Evolutionary conservation across 1,140 invertebrate species (phyloP), one percentile per base, ranked within the genome.

Genomic region (Elysia chlorotica): DNA sequence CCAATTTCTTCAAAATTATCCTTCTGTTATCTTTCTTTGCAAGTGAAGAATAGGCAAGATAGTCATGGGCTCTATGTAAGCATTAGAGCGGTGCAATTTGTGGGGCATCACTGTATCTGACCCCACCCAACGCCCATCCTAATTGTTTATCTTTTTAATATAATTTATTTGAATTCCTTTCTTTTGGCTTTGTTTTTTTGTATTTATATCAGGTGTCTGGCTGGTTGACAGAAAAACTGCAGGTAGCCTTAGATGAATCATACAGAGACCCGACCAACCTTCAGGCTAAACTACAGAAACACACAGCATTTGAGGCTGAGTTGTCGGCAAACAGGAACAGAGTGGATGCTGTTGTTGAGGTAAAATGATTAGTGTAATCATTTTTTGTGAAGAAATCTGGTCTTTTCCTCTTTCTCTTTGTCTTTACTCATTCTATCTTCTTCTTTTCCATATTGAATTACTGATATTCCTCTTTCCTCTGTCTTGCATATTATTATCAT

Each of bases 151-250:
- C n/a, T n/a, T n/a, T n/a, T n/a, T n/a, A n/a, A n/a, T n/a, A n/a
- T n/a, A n/a, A 23, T 59, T 59, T 59, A 30, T 59, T 23, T 59
- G 25, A 17, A 17, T 19, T 59, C 25, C 25, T 59, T 10, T 59
- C 25, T 59, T 59, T 10, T 23, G 6, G 10, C 28, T 59, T 59
- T 59, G 10, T 59, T 10, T 23, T 6, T 59, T 10, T 59, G 17
- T 23, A 28, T 59, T 6, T 25, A 23, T 65, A 72, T 19, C 66
- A 86, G 85, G 84, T 87, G 3, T 96, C 97, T 79, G 93, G 95
- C 0, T 99, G 97, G 97, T 96, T 99, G n/a, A 97, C 96, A 84
- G 97, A 99, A 88, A 99, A 99, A 89, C 87, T 99, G 17, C 99
- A 99, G 87, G 97, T 98, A 81, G 98, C 98, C 1, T 95, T 95